Base-by-base conservation (phyloP, 2,797 vertebrate species). In the Gallinago stenura region DNA sequence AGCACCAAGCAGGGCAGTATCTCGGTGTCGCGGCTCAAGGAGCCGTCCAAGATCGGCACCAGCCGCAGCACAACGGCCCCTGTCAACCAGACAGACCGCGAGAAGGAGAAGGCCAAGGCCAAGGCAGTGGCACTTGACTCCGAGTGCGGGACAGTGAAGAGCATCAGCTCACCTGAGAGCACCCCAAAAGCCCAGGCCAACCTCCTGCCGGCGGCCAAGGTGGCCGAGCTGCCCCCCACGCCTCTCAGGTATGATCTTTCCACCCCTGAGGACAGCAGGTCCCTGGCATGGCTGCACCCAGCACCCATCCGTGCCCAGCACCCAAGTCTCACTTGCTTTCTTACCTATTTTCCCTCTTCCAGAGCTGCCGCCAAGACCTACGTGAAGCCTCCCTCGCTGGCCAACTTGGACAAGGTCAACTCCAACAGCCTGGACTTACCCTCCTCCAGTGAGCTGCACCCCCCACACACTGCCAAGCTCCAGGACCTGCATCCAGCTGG, bases 31-130 rank as follows among this genome's bases (percentile, higher is more conserved):
- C 98, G 98, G 75, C 98, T 99, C 66, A 99, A 99, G 94, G 99
- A 99, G 66, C 99, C 99, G 0, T 97, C 98, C 79, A 99, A 98
- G 57, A 97, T 98, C 4, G 96, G 98, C 0, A 26, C 97, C 1
- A 98, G 98, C 33, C 90, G 98, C 26, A 94, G 97, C 21, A 91
- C 96, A 1, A 94, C 98, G 0, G 98, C 98, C 26, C 99, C 99
- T 0, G 99, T 99, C 90, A 99, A 99, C 97, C 99, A 99, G 97
- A 99, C 99, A 0, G 99, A 99, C 90, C 97, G 99, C 11, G 99
- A 99, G 96, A 99, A 99, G 95, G 99, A 99, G 97, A 98, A 99
- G 88, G 99, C 99, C 94, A 99, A 99, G 96, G 99, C 99, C 80
- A 99, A 99, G 96, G 99, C 99, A 0, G 99, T 99, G 66, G 99